Evolutionary conservation across 2,888 invertebrate species (phyloP).

Genomic region (Leptopilina drosophilae): DNA sequence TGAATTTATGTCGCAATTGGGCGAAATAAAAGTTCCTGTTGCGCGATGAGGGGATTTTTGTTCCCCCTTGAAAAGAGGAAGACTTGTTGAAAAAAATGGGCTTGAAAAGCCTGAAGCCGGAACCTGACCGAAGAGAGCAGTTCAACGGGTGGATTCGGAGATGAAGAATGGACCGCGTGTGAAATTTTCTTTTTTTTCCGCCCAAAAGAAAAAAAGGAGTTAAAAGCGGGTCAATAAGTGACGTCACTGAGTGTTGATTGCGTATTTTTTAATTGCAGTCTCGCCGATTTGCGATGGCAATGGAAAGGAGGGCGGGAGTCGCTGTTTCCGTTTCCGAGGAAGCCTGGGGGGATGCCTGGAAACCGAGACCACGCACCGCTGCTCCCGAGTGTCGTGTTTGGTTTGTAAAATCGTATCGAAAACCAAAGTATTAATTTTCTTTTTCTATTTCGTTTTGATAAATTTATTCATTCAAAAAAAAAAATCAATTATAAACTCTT

Average conservation of each 20-base stretch:
- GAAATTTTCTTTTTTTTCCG: conserved; percentile 6
- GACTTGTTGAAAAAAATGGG: not conserved
- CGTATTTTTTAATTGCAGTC: conserved; percentile 75
- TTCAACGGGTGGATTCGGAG: not conserved
- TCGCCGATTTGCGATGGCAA: conserved; percentile 73
- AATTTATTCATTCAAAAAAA: too few relatives aligned
- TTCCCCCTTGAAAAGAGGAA: too few relatives aligned
- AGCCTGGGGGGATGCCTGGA: conserved; percentile 54
- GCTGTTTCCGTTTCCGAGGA: conserved; percentile 58
- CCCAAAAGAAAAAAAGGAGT: too few relatives aligned
- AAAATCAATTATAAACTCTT: too few relatives aligned
- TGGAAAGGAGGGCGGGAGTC: conserved; percentile 60
- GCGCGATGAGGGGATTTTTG: conserved; percentile 71
- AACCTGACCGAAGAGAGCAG: not conserved
- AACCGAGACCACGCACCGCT: conserved; percentile 58
- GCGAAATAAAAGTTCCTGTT: conserved; percentile 78
- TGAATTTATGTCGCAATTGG: conserved; percentile 83
- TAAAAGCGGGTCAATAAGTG: conserved; percentile 34
- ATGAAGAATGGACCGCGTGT: not conserved
- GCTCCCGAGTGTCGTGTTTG: conserved; percentile 61
- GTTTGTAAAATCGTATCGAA: conserved; percentile 74
- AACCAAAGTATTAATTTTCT: conserved; percentile 61
- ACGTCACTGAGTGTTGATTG: conserved; percentile 68
- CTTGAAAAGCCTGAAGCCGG: conserved; percentile 17
- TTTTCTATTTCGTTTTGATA: not conserved